A percentile compares a stretch with the other conserved stretches of the same genome.
These are phyloP conservation scores for Temnothorax nylanderi DNA, from an alignment of 1,140 invertebrate species.

Conservation along the genomic window DNA sequence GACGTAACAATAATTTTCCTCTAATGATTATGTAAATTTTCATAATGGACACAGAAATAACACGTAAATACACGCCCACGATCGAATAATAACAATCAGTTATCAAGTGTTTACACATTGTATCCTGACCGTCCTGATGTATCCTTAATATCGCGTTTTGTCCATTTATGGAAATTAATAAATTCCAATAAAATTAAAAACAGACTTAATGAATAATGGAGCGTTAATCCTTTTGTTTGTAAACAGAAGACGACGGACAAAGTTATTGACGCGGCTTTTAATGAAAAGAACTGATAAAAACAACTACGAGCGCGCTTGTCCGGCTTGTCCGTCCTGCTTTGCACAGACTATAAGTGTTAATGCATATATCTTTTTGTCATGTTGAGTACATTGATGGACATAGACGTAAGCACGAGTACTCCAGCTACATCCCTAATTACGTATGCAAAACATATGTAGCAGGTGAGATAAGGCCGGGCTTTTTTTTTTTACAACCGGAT, in stretches of 20 bases:
- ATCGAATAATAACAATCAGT: too few relatives aligned
- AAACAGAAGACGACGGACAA: neutral
- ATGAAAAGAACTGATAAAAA: neutral
- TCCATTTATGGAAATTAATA: neutral
- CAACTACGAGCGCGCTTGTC: neutral
- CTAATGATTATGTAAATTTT: neutral
- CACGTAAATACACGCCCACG: neutral
- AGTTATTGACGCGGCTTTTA: conserved; percentile 1
- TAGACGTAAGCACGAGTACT: neutral
- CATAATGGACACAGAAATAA: neutral
- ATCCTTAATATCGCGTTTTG: neutral
- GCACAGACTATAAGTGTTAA: neutral
- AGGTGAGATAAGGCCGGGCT: conserved; percentile 7
- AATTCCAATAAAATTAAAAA: neutral
- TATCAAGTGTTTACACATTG: neutral
- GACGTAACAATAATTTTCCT: neutral
- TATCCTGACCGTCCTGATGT: neutral
- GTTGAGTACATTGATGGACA: neutral
- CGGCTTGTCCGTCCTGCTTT: neutral
- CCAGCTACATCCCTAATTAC: neutral
- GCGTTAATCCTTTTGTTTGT: neutral
- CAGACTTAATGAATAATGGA: neutral
- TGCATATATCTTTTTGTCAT: neutral
- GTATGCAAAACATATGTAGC: neutral
- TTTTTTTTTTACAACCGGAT: neutral